Evolutionary conservation across 2,888 invertebrate genomes (phyloP).

Genomic region (Drosophila longiperda): DNA sequence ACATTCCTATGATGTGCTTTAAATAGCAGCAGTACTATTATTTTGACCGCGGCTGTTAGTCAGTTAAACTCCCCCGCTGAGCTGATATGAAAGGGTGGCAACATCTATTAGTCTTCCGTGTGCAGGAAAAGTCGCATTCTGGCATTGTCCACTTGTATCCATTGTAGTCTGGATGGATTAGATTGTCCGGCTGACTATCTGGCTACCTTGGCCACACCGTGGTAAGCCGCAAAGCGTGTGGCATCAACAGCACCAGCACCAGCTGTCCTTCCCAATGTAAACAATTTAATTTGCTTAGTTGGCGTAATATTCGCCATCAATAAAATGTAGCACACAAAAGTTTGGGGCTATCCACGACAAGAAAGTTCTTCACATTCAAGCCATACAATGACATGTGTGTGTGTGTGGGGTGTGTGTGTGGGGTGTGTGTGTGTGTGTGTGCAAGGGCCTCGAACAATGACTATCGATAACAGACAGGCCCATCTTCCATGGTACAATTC

Average conservation of each 20-base stretch:
- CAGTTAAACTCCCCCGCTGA: neutral
- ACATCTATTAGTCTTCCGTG: constrained; percentile 59
- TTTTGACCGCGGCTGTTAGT: neutral
- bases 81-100: constrained; percentile 46
- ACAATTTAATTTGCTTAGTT: constrained; percentile 81
- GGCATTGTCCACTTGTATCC: constrained; percentile 45
- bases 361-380: constrained; percentile 30
- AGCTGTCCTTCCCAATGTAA: constrained; percentile 61
- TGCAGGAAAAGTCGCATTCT: constrained; percentile 5
- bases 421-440: constrained; percentile 14
- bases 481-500: constrained; percentile 37
- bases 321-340: constrained; percentile 56
- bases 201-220: constrained; percentile 50
- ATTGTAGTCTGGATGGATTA: constrained; percentile 55
- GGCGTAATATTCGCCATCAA: constrained; percentile 78
- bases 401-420: no score
- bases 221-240: constrained; percentile 27
- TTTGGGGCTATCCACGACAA: constrained; percentile 6
- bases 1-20: no score
- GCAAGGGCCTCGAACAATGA: constrained; percentile 63
- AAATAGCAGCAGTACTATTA: neutral
- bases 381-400: neutral
- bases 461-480: constrained; percentile 60
- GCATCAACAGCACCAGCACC: constrained; percentile 16
- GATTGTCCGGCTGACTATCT: constrained; percentile 10